Conservation (phyloP, 2,888 invertebrate genomes). For the Andrena praecox region DNA sequence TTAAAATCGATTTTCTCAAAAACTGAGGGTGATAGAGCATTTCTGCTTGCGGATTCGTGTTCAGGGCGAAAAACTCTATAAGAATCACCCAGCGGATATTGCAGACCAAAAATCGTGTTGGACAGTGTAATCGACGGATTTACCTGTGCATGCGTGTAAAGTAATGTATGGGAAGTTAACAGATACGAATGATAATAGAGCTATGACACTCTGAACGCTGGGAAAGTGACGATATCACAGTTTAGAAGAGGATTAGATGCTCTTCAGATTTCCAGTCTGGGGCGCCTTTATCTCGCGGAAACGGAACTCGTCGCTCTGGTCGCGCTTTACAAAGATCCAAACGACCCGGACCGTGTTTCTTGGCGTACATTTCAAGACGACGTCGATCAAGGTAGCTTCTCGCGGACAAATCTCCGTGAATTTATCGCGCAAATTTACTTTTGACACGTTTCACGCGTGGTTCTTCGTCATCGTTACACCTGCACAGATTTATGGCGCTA, state of each 20-base stretch:
- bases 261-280: slow-evolving; percentile 88
- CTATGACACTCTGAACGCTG: slow-evolving; percentile 89
- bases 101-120: too few relatives aligned
- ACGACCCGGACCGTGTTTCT: slow-evolving; percentile 89
- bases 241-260: slow-evolving; percentile 90
- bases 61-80: too few relatives aligned
- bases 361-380: slow-evolving; percentile 93
- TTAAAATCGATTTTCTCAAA: too few relatives aligned
- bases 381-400: slow-evolving; percentile 89
- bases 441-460: neutral
- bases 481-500: neutral
- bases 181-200: slow-evolving; percentile 84
- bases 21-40: too few relatives aligned
- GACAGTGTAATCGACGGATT: too few relatives aligned
- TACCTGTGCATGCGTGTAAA: neutral
- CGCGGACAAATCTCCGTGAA: neutral
- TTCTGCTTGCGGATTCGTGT: too few relatives aligned
- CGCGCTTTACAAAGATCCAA: slow-evolving; percentile 90
- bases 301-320: slow-evolving; percentile 89
- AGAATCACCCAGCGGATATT: too few relatives aligned
- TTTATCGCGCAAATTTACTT: neutral
- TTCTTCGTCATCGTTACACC: neutral
- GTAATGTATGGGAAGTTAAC: slow-evolving; percentile 13
- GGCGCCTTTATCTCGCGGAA: slow-evolving; percentile 87
- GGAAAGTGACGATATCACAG: slow-evolving; percentile 89